Evolutionary conservation across 2,113 vertebrate species (phyloP), one percentile per base, ranked within the genome.

Genomic region (Melanocharis versteri): DNA sequence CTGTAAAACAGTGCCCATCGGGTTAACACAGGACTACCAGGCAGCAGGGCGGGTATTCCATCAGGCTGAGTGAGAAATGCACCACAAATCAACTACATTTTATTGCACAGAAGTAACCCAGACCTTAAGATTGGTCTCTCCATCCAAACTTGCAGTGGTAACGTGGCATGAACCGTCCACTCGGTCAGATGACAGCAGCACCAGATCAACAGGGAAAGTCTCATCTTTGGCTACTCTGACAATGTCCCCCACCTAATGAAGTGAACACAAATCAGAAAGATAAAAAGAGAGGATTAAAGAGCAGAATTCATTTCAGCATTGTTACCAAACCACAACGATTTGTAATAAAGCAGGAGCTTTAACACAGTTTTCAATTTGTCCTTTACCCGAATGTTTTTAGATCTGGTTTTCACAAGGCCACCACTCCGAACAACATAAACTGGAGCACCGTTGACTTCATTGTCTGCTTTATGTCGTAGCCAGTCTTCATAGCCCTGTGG

Each of bases 191-290:
- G 99, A 99, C 91, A 99, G 97, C 87, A 99, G 98, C 91, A 99
- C 99, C 96, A 99, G 97, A 96, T 99, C 99, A 76, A 96, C 99
- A 65, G 99, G 99, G 89, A 99, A 99, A 37, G 99, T 99, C 97
- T 99, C 99, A 98, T 99, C 99, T 98, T 99, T 99, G 97, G 99
- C 99, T 97, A 99, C 98, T 94, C 99, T 98, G 81, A 99, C 99
- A 89, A 99, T 99, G 97, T 99, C 99, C 39, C 99, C 99, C 39
- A 99, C 99, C 99, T 99, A 68, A 42, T 2, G 35, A 90, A 80
- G 26, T 16, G 12, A 96, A 94, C 28, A 83, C 0, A 92, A 73
- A 68, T 3, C 15, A 72, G 14, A 71, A 75, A 35, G 6, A 47
- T 21, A 40, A 14, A 84, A 26, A 69, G 3, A 71, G 9, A 51